A percentile compares a stretch with the other conserved stretches of the same genome.
Conservation (phyloP, 2,888 invertebrate genomes). For the Cerastoderma edule region DNA sequence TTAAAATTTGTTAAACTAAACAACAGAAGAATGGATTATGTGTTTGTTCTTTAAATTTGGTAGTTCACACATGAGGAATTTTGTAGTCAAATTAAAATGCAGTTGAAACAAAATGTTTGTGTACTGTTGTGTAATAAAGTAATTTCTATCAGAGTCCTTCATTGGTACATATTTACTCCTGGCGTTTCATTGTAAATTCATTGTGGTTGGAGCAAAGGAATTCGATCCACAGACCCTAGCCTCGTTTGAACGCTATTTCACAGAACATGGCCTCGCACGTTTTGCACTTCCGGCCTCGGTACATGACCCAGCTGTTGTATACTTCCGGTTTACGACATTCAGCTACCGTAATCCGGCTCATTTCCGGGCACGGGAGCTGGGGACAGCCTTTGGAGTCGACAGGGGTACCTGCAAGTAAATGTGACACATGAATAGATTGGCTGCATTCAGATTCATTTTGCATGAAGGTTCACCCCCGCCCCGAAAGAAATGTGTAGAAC, state of each 20-base stretch:
- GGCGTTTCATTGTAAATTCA: neutral
- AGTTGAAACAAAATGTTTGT: neutral
- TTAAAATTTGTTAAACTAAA: no score
- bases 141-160: neutral
- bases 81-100: neutral
- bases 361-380: conserved; percentile 32
- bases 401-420: conserved; percentile 30
- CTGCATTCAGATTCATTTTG: no score
- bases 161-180: neutral
- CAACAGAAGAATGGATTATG: no score
- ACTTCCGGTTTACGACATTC: conserved; percentile 30
- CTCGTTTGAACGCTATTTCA: neutral
- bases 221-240: neutral
- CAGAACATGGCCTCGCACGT: conserved; percentile 43
- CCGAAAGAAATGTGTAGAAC: no score
- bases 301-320: conserved; percentile 36
- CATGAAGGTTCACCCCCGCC: no score
- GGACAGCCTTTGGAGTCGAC: conserved; percentile 47
- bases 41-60: no score
- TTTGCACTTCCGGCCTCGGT: conserved; percentile 25
- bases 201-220: neutral
- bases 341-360: neutral
- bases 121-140: neutral
- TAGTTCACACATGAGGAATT: neutral
- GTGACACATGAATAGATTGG: no score